Evolutionary conservation across 2,888 invertebrate species (phyloP), one percentile per base, ranked within the genome.

Genomic region (Hecatera dysodea): DNA sequence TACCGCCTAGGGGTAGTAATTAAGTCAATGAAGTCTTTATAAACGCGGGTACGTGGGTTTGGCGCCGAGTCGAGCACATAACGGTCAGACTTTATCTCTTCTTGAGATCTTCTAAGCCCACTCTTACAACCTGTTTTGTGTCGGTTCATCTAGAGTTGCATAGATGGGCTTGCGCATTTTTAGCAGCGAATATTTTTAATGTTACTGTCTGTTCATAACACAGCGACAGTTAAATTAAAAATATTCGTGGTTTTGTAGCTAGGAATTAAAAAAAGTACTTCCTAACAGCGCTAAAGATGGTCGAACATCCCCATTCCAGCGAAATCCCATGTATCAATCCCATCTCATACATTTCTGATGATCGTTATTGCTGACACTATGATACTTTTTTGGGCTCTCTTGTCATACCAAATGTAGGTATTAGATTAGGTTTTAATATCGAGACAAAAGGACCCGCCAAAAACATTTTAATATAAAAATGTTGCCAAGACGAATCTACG

Each of bases 11-110:
- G 84, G 85, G 75, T 81, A 66, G 85, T 84, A 87, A 89, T 89
- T 89, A 89, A 82, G 80, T 73, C 84, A 82, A 88, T 88, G 87
- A 87, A 86, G 89, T 74, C 88, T 89, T 88, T 85, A 87, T 87
- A 81, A 33, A 80, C 78, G 81, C 36, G 15, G 33, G 46, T 84
- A 85, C 85, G 87, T 86, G 85, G 86, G 82, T 81, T 79, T 77
- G 82, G 78, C 83, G 81, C 86, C 70, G 76, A 48, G 69, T 57
- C 53, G 60, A 55, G 50, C 61, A 48, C 77, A 19, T 79, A 77
- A 81, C 79, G 79, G 79, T 68, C 67, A 56, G 39, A 29, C 12
- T n/a, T 67, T 80, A 80, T 80, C 79, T 63, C 1, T 33, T 15
- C 76, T 65, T 53, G 27, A 72, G 78, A 80, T 80, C 79, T 62